Conservation (phyloP, 2,113 vertebrate species). For the Corythaixoides concolor region DNA sequence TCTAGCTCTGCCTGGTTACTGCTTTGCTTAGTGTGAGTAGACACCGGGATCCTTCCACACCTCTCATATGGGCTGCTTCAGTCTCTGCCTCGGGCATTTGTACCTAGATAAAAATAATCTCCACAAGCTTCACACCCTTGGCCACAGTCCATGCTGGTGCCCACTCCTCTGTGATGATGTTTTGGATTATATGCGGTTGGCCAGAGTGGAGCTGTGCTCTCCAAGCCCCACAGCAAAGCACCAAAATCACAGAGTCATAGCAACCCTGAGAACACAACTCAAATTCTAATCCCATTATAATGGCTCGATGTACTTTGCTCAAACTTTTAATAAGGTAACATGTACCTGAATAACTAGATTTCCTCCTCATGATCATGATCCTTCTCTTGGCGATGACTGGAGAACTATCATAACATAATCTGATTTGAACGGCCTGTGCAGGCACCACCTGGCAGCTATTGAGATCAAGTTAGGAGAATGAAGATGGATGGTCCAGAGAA, state of each 20-base stretch:
- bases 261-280: slow-evolving; percentile 28
- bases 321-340: slow-evolving; percentile 69
- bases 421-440: slow-evolving; percentile 53
- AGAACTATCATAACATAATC: slow-evolving; percentile 63
- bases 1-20: neutral
- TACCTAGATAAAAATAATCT: slow-evolving; percentile 32
- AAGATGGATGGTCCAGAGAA: slow-evolving; percentile 53
- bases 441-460: slow-evolving; percentile 58
- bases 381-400: slow-evolving; percentile 45
- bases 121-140: neutral
- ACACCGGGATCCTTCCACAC: neutral
- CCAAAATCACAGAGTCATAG: slow-evolving; percentile 33
- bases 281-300: slow-evolving; percentile 58
- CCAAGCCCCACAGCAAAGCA: neutral
- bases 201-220: neutral
- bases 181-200: neutral
- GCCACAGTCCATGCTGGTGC: neutral
- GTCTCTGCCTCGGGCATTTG: slow-evolving; percentile 10
- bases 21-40: neutral
- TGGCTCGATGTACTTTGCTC: slow-evolving; percentile 44
- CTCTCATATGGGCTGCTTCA: neutral
- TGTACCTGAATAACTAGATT: slow-evolving; percentile 71
- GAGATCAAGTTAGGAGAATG: slow-evolving; percentile 60
- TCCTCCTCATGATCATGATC: slow-evolving; percentile 39
- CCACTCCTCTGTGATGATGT: neutral